Percentiles rank a stretch among this genome's conserved stretches.
These are phyloP conservation scores for Diprion similis DNA, from an alignment of 1,140 invertebrate genomes.

Conservation along the genomic window DNA sequence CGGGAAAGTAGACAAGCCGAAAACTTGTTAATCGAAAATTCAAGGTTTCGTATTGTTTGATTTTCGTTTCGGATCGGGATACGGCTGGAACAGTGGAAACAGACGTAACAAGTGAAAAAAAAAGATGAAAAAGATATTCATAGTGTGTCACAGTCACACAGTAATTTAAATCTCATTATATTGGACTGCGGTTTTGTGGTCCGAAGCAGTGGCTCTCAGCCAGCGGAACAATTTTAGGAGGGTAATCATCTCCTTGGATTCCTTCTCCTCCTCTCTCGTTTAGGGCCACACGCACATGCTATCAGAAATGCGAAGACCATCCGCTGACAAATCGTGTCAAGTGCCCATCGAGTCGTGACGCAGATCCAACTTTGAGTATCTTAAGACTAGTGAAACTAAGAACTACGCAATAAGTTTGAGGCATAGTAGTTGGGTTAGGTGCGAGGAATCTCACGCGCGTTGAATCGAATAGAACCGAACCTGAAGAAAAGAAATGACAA, in stretches of 20 bases:
- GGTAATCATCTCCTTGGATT: not conserved
- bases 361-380: too few relatives aligned
- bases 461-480: too few relatives aligned
- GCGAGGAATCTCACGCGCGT: too few relatives aligned
- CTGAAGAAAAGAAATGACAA: too few relatives aligned
- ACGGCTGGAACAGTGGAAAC: not conserved
- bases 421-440: too few relatives aligned
- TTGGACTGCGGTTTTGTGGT: conserved; percentile 52
- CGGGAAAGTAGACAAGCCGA: too few relatives aligned
- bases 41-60: not conserved
- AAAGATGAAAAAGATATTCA: conserved; percentile 25
- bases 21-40: not conserved
- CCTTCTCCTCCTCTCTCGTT: not conserved
- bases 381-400: too few relatives aligned
- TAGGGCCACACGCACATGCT: not conserved
- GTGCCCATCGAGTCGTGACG: too few relatives aligned
- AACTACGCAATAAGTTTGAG: too few relatives aligned
- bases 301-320: not conserved
- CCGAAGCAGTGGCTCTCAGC: conserved; percentile 41
- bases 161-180: conserved; percentile 61
- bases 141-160: conserved; percentile 53
- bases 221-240: not conserved
- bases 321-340: not conserved
- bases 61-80: not conserved
- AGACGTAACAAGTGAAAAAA: conserved; percentile 35